Conservation (phyloP, 2,113 vertebrate species). For the Shinisaurus crocodilurus region DNA sequence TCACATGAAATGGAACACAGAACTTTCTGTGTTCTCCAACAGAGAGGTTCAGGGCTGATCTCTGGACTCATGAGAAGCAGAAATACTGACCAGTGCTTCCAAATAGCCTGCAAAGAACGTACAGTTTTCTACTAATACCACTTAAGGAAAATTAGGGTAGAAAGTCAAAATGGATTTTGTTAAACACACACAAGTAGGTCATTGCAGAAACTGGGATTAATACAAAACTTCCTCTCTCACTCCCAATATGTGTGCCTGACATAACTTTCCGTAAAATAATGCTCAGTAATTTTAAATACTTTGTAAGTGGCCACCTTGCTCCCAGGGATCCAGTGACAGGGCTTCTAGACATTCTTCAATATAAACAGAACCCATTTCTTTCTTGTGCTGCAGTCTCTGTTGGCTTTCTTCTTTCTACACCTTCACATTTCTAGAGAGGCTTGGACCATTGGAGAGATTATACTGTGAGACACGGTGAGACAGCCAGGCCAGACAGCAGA, state of each 20-base stretch:
- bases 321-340: not conserved
- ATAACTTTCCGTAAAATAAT: not conserved
- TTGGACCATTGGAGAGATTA: not conserved
- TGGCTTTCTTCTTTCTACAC: not conserved
- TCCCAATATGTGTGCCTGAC: too few species aligned
- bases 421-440: not conserved
- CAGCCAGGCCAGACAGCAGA: not conserved
- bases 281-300: not conserved
- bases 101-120: not conserved
- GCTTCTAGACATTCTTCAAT: too few species aligned
- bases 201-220: not conserved
- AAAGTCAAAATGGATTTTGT: not conserved
- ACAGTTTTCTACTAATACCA: not conserved
- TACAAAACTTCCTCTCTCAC: not conserved
- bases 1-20: not conserved
- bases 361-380: too few species aligned
- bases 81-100: not conserved
- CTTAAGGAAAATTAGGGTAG: not conserved
- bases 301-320: not conserved
- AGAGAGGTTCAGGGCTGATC: not conserved
- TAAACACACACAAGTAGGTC: not conserved
- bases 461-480: not conserved
- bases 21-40: not conserved
- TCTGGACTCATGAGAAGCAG: not conserved
- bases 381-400: not conserved